phyloP scores from a whole-genome alignment of 2,113 vertebrate genomes.

The Panthera uncia region DNA sequence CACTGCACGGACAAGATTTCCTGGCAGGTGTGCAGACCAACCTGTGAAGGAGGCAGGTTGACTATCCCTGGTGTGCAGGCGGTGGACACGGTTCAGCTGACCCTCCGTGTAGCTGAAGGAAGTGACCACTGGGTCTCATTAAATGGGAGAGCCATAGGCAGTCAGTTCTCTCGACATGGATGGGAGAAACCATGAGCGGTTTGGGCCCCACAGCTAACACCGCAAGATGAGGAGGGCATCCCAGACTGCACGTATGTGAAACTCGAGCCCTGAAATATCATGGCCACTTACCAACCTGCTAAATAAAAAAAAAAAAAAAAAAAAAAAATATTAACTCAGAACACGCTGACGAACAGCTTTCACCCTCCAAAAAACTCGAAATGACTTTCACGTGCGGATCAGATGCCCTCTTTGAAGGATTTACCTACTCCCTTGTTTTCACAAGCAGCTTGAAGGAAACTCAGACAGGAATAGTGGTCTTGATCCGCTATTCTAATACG shows the following conservation, averaged over 20 bases:
- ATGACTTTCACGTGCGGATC: not conserved
- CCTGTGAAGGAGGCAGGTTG: not conserved
- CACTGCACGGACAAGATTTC: rapidly evolving
- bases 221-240: not conserved
- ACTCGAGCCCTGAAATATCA: too few species aligned
- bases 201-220: not conserved
- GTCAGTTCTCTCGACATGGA: not conserved
- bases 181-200: not conserved
- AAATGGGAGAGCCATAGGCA: not conserved
- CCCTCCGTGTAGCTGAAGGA: too few species aligned
- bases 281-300: not conserved
- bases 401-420: not conserved
- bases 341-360: not conserved
- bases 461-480: not conserved
- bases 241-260: too few species aligned
- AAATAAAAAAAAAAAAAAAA: not conserved
- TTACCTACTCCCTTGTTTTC: not conserved
- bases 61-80: not conserved
- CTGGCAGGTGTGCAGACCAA: not conserved
- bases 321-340: not conserved
- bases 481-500: rapidly evolving
- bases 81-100: not conserved
- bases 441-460: not conserved
- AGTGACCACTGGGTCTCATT: not conserved
- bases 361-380: not conserved